These are phyloP conservation scores for Myrmecobius fasciatus DNA, from an alignment of 2,113 vertebrate genomes.

Conservation along the genomic window DNA sequence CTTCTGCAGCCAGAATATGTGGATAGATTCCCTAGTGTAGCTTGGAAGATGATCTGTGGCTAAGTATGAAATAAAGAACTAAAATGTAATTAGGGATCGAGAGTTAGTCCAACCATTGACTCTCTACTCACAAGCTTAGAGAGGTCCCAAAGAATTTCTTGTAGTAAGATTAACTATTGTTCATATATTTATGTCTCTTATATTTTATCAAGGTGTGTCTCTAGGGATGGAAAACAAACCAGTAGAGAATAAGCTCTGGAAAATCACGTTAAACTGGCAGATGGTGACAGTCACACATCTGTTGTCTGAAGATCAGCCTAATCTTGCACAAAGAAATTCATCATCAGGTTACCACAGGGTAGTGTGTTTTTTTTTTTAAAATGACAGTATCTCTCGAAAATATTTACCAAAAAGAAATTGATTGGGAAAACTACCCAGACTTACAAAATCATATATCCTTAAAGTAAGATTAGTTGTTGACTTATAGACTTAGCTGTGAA, in stretches of 20 bases:
- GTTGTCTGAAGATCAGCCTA: not conserved
- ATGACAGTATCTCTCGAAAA: not conserved
- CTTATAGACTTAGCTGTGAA: not conserved
- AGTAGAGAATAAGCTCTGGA: not conserved
- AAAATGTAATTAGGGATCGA: not conserved
- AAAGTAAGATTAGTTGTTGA: not conserved
- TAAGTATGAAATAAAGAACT: not conserved
- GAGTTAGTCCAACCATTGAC: not conserved
- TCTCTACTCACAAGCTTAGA: accelerated
- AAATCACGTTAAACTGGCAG: not conserved
- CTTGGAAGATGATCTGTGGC: not conserved
- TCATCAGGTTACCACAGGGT: not conserved
- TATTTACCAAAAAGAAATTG: not conserved
- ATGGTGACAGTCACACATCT: not conserved
- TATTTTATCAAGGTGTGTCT: not conserved
- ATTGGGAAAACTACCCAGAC: not conserved
- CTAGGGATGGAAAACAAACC: not conserved
- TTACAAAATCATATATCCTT: not conserved
- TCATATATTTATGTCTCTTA: not conserved
- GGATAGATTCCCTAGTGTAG: not conserved
- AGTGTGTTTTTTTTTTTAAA: not conserved
- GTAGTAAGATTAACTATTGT: not conserved
- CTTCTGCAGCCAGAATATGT: not conserved
- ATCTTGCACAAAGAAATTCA: not conserved
- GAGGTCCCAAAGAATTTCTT: not conserved